Percentiles rank a stretch among this genome's conserved stretches.
phyloP scores from a whole-genome alignment of 1,140 invertebrate species.

The Cydia fagiglandana region DNA sequence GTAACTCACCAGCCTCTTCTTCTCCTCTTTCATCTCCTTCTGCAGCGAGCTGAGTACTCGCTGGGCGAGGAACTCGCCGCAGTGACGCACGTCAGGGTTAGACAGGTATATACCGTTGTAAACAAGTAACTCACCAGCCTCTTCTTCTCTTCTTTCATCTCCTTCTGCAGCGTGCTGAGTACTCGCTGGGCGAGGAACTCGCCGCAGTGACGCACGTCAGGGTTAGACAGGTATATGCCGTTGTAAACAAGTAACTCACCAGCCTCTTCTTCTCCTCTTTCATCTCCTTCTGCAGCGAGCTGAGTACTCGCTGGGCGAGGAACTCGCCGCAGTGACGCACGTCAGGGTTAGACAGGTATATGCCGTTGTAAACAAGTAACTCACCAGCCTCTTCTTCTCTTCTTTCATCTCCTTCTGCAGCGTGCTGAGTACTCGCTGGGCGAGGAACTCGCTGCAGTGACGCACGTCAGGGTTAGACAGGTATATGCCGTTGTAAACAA shows the following conservation, averaged over 20 bases:
- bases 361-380: conserved; percentile 42
- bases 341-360: conserved; percentile 51
- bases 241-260: conserved; percentile 45
- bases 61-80: conserved; percentile 52
- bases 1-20: conserved; percentile 36
- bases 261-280: conserved; percentile 49
- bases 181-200: conserved; percentile 57
- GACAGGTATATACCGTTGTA: conserved; percentile 52
- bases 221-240: conserved; percentile 49
- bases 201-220: conserved; percentile 50
- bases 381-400: conserved; percentile 42
- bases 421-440: conserved; percentile 52
- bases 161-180: conserved; percentile 48
- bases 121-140: conserved; percentile 39
- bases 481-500: conserved; percentile 47
- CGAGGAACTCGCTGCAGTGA: conserved; percentile 51
- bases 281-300: conserved; percentile 58
- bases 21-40: conserved; percentile 60
- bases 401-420: conserved; percentile 57
- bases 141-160: conserved; percentile 61
- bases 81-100: conserved; percentile 52
- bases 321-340: conserved; percentile 52
- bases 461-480: conserved; percentile 54
- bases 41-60: conserved; percentile 52
- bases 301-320: conserved; percentile 55